Evolutionary conservation across 2,888 invertebrate species (phyloP).

Genomic region (Drosophila mettleri): DNA sequence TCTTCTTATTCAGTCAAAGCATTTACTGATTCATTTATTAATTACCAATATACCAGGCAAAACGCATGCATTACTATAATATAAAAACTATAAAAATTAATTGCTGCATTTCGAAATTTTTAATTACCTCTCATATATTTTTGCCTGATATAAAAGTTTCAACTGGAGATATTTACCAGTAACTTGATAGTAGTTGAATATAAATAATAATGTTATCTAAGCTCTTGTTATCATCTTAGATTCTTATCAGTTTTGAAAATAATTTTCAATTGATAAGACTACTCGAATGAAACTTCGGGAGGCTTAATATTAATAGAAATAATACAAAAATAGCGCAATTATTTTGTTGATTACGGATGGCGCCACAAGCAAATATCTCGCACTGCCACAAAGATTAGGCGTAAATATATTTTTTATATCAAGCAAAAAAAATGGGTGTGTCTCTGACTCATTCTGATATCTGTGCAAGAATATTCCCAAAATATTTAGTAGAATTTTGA

Average conservation of each 20-base stretch:
- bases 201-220: not conserved
- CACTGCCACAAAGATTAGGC: not conserved
- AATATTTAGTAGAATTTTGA: not conserved
- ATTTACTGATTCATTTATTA: too few species aligned
- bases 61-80: too few species aligned
- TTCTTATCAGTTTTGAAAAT: not conserved
- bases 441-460: not conserved
- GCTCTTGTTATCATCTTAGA: not conserved
- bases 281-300: not conserved
- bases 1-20: too few species aligned
- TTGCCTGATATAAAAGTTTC: not conserved
- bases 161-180: not conserved
- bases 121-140: not conserved
- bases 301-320: not conserved
- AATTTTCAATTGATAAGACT: not conserved
- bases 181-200: not conserved
- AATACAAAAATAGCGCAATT: not conserved
- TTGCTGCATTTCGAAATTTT: too few species aligned
- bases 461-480: not conserved
- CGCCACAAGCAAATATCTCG: not conserved
- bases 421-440: not conserved
- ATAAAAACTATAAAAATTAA: too few species aligned
- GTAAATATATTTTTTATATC: not conserved
- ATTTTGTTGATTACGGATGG: not conserved
- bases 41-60: too few species aligned